Conservation (phyloP, 2,797 vertebrate genomes). For the Heteromormyrus szaboi region DNA sequence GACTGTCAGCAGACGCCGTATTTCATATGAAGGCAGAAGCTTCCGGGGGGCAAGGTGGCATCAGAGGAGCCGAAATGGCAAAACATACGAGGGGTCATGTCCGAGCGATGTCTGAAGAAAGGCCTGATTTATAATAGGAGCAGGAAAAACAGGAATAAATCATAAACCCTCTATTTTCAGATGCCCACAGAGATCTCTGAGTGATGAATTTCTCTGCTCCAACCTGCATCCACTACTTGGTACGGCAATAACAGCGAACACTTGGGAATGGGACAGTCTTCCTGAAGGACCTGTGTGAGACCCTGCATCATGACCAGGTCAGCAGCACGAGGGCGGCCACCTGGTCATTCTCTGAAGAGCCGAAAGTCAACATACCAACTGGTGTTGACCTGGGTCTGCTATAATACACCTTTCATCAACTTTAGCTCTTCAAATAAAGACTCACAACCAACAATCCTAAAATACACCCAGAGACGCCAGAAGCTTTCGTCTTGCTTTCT, state of each 20-base stretch:
- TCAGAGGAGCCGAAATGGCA: not conserved
- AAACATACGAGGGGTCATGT: not conserved
- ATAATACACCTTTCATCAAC: not conserved
- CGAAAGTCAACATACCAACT: not conserved
- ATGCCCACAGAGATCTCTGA: not conserved
- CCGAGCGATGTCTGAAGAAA: not conserved
- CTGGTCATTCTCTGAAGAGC: not conserved
- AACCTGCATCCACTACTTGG: not conserved
- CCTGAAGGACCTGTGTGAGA: not conserved
- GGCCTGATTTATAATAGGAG: constrained; percentile 2
- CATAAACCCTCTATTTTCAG: not conserved
- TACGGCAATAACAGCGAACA: not conserved
- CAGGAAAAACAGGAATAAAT: not conserved
- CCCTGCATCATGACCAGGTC: not conserved
- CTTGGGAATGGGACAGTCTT: not conserved
- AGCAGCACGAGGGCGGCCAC: not conserved
- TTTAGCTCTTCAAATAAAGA: not conserved
- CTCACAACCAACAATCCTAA: not conserved
- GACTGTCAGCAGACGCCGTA: not conserved
- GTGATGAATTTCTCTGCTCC: not conserved
- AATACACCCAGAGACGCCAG: not conserved
- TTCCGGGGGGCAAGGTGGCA: not conserved
- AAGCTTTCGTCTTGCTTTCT: not conserved
- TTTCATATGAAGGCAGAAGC: not conserved
- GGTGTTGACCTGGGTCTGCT: not conserved